Conservation (phyloP, 1,140 invertebrate species). For the Periplaneta americana region DNA sequence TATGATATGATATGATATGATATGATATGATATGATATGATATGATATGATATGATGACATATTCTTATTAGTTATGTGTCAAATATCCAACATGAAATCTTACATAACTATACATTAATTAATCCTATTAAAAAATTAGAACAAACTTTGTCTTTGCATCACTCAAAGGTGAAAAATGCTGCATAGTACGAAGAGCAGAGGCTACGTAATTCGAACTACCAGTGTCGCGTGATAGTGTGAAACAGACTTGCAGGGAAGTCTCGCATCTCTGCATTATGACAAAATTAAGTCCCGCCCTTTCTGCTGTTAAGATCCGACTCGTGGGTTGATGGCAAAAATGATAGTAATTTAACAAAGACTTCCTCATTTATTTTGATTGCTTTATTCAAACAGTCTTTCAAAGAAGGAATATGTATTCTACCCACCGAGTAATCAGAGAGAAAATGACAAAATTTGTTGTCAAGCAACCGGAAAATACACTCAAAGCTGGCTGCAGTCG, state of each 20-base stretch:
- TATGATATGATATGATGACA: no score
- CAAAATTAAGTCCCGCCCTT: background rate
- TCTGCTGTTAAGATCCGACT: background rate
- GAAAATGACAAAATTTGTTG: background rate
- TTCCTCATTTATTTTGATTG: background rate
- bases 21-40: no score
- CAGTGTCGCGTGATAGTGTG: no score
- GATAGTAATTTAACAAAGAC: background rate
- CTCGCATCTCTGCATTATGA: background rate
- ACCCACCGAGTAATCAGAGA: background rate
- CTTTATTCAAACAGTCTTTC: background rate
- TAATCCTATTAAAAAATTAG: no score
- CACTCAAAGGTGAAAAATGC: no score
- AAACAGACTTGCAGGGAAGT: background rate
- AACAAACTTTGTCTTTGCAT: no score
- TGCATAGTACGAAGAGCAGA: no score
- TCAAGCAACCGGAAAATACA: background rate
- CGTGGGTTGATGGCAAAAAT: background rate
- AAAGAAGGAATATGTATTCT: background rate
- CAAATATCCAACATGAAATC: no score
- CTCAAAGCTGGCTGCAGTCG: background rate
- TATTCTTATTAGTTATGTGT: no score
- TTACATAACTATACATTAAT: no score
- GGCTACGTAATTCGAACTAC: no score
- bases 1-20: no score